A percentile compares a stretch with the other conserved stretches of the same genome.
These are phyloP conservation scores for Meloidogyne chitwoodi DNA, from an alignment of 1,140 invertebrate genomes.

Conservation along the genomic window DNA sequence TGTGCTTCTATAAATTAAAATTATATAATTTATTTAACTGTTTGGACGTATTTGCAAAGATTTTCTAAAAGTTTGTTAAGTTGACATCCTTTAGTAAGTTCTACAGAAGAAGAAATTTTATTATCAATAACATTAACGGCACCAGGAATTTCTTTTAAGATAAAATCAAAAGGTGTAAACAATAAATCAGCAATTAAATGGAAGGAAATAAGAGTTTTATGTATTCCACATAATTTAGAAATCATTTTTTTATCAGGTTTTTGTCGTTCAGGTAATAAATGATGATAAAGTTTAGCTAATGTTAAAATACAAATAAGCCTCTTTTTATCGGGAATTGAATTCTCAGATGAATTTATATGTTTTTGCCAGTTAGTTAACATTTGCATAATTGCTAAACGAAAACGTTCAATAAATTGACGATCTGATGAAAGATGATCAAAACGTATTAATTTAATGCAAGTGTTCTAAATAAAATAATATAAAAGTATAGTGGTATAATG, in stretches of 20 bases:
- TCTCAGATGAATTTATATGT: constrained; percentile 45
- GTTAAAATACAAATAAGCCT: constrained; percentile 65
- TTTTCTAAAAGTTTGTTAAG: not conserved
- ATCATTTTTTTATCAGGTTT: constrained; percentile 73
- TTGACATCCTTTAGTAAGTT: not conserved
- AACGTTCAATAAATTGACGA: constrained; percentile 64
- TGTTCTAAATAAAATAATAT: not conserved
- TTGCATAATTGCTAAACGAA: constrained; percentile 66
- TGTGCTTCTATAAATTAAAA: not conserved
- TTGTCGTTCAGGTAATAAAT: not conserved
- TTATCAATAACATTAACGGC: not conserved
- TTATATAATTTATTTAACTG: not conserved
- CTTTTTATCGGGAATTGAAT: constrained; percentile 65
- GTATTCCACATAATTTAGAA: constrained; percentile 70
- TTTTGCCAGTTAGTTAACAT: constrained; percentile 36
- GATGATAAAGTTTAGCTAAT: constrained; percentile 4
- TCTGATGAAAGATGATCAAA: not conserved
- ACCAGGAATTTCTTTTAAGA: not conserved
- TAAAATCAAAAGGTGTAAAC: not conserved
- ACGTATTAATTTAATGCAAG: not conserved
- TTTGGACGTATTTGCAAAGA: not conserved
- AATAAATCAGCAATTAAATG: not conserved
- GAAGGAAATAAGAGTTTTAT: constrained; percentile 62
- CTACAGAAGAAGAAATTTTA: not conserved
- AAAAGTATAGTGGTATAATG: not conserved